Conservation (phyloP, 2,113 vertebrate species). For the Prunella fulvescens region DNA sequence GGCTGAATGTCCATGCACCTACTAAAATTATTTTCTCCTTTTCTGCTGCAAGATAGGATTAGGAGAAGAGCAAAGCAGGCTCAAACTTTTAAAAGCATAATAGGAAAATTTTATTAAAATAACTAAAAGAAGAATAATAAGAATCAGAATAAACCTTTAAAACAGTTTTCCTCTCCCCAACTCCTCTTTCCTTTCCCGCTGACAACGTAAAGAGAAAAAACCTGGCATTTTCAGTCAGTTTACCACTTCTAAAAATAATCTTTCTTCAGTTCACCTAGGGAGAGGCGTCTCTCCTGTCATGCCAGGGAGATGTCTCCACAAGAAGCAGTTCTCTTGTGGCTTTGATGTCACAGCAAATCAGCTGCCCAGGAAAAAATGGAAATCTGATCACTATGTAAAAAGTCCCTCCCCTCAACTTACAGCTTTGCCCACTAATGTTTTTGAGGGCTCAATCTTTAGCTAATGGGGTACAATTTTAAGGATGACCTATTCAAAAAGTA, state of each 20-base stretch:
- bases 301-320: not conserved
- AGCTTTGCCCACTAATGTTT: not conserved
- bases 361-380: not conserved
- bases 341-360: not conserved
- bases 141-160: not conserved
- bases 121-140: not conserved
- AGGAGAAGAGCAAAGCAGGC: not conserved
- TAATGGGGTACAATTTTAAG: not conserved
- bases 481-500: not conserved
- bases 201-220: not conserved
- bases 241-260: not conserved
- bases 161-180: not conserved
- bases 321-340: not conserved
- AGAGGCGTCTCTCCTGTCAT: not conserved
- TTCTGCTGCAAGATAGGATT: not conserved
- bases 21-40: not conserved
- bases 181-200: not conserved
- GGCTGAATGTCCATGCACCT: no score
- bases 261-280: not conserved
- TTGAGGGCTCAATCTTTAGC: not conserved
- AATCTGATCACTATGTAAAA: not conserved
- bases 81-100: not conserved
- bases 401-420: not conserved
- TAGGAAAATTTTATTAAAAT: no score
- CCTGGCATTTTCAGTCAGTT: not conserved